Evolutionary conservation across 2,888 invertebrate species (phyloP).

Genomic region (Geophilus truncorum): DNA sequence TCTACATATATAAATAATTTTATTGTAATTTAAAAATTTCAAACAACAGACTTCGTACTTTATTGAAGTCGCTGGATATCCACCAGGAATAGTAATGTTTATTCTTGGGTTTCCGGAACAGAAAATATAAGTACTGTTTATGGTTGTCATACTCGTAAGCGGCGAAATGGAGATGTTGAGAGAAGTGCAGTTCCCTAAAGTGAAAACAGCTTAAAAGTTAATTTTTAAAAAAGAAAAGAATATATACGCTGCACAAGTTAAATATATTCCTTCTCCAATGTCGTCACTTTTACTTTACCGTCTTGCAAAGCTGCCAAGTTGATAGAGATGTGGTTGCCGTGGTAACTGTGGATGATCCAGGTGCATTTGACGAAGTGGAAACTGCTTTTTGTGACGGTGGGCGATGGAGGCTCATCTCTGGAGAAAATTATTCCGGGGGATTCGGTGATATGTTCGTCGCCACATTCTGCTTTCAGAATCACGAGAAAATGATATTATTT

Average conservation of each 20-base stretch:
- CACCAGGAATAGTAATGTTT: not conserved
- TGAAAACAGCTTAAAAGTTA: not conserved
- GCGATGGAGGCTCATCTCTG: not conserved
- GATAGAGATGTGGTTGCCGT: not conserved
- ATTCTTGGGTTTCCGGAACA: slow-evolving; percentile 30
- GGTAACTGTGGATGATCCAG: slow-evolving; percentile 22
- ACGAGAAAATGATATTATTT: not conserved
- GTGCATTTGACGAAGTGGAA: slow-evolving; percentile 28
- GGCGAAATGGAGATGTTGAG: slow-evolving; percentile 16
- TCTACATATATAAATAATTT: not conserved
- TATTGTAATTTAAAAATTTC: not conserved
- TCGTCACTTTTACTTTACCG: not conserved
- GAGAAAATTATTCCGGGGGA: slow-evolving; percentile 28
- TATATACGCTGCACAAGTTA: not conserved
- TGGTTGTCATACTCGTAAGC: not conserved
- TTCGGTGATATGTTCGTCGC: not conserved
- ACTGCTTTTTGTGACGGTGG: slow-evolving; percentile 21
- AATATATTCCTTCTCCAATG: not conserved
- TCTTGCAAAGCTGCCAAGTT: slow-evolving; percentile 14
- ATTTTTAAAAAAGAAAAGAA: not conserved
- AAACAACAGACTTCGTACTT: not conserved
- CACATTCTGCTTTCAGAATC: slow-evolving; percentile 16
- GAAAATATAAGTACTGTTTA: not conserved
- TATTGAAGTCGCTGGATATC: not conserved
- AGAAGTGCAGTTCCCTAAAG: slow-evolving; percentile 10